These are phyloP conservation scores for Rhea americana DNA, from an alignment of 2,113 vertebrate species.

Conservation along the genomic window DNA sequence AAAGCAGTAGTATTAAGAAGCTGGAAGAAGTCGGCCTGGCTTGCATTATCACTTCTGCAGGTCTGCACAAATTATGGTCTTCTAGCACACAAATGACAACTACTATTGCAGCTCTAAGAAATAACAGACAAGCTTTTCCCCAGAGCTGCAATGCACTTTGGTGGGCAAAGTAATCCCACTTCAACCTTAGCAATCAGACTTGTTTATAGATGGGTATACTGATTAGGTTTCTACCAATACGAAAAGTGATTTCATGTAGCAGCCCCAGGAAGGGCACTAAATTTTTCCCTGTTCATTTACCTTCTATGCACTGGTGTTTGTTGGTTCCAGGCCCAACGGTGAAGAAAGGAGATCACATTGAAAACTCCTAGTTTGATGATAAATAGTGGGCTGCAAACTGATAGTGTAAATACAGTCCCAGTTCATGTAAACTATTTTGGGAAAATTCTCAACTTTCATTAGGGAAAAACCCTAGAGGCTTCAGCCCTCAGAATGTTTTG, in stretches of 20 bases:
- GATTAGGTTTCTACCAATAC: not conserved
- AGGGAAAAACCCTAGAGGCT: not conserved
- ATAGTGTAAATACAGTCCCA: not conserved
- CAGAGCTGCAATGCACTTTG: not conserved
- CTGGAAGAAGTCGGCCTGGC: not conserved
- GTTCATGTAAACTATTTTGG: not conserved
- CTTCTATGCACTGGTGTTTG: not conserved
- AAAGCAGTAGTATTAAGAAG: not conserved
- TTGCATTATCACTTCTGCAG: not conserved
- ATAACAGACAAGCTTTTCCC: not conserved
- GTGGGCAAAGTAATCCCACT: not conserved
- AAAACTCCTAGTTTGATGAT: not conserved
- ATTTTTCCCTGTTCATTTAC: not conserved
- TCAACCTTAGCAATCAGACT: not conserved
- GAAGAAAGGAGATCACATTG: not conserved
- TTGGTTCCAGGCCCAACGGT: not conserved
- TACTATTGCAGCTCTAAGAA: not conserved
- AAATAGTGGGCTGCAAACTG: not conserved
- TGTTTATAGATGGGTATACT: not conserved
- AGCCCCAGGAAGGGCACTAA: conserved; percentile 3
- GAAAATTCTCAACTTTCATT: not conserved
- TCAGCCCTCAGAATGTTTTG: not conserved
- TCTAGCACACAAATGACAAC: not conserved
- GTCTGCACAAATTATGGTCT: not conserved
- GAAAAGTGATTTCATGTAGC: not conserved